phyloP scores from a whole-genome alignment of 92 coral and sea anemone species.

The Porites evermanni region DNA sequence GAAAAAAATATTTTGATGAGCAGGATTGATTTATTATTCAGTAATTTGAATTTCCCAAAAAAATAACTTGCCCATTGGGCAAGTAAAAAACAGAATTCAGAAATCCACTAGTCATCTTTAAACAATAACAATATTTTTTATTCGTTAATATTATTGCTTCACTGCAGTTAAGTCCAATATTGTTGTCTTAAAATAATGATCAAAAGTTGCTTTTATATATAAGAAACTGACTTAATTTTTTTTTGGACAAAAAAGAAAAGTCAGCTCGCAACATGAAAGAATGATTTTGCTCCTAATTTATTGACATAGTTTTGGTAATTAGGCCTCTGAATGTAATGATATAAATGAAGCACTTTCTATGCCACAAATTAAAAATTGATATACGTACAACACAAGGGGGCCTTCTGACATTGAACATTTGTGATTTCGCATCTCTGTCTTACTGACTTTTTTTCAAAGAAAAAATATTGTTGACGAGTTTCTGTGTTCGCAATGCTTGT shows the following conservation, averaged over 20 bases:
- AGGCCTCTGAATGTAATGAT: too few relatives aligned
- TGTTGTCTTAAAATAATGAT: background rate
- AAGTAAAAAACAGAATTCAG: too few relatives aligned
- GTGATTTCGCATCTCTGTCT: background rate
- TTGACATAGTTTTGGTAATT: too few relatives aligned
- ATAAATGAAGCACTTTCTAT: too few relatives aligned
- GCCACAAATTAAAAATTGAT: background rate
- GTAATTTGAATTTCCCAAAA: too few relatives aligned
- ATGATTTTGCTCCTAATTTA: background rate
- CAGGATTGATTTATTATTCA: too few relatives aligned
- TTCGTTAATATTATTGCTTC: background rate
- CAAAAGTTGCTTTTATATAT: background rate
- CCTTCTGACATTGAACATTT: background rate
- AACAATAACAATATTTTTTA: background rate
- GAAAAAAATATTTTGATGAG: too few relatives aligned
- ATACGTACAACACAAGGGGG: background rate
- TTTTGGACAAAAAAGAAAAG: too few relatives aligned
- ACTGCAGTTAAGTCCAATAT: background rate
- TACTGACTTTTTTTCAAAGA: background rate
- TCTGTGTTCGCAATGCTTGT: background rate
- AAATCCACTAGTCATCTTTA: too few relatives aligned
- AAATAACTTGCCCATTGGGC: too few relatives aligned
- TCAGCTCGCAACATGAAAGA: background rate
- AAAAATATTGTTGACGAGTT: background rate
- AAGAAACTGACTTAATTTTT: background rate